Evolutionary conservation across 2,113 vertebrate genomes (phyloP), one percentile per base, ranked within the genome.

Genomic region (Calyptomena viridis): DNA sequence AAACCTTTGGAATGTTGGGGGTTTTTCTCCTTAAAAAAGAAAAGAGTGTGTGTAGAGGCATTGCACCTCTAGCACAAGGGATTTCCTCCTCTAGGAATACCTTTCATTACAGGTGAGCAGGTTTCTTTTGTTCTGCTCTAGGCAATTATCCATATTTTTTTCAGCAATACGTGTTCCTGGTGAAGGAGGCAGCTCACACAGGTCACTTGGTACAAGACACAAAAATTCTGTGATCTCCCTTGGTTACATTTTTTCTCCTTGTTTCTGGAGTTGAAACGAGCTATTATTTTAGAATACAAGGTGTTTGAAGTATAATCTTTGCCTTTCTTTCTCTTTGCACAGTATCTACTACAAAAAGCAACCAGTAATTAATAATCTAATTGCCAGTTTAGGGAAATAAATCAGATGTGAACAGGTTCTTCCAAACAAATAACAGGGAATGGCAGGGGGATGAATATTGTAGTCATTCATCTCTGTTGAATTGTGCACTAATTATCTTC

Each of bases 401-500:
- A 89, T 95, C 59, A 31, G 87, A 83, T 79, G 55, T 86, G 92
- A 95, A 13, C 78, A 93, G 75, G 67, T 95, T 82, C 89, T 89
- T 94, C 63, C 42, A 62, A 80, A 89, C 87, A 94, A 94, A 76
- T 68, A 58, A 40, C 0, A 1, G 35, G 59, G 73, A 66, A 58
- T 39, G 74, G 81, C 82, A 83, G 60, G 84, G 85, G 91, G 83
- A 62, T 83, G 74, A 53, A 59, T 62, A 74, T 60, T 91, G 69
- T 35, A 81, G 84, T 87, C 86, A 84, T 97, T 96, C 58, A 89
- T 96, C 93, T 91, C 93, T 73, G 74, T 76, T 96, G 89, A 93
- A 83, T 91, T 87, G 89, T 95, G 14, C 27, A 73, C 84, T 94
- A 93, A 96, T 95, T 93, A 94, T 93, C 94, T 91, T 95, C 91